Evolutionary conservation across 2,888 invertebrate species (phyloP), one percentile per base, ranked within the genome.

Genomic region (Megastigmus dorsalis): DNA sequence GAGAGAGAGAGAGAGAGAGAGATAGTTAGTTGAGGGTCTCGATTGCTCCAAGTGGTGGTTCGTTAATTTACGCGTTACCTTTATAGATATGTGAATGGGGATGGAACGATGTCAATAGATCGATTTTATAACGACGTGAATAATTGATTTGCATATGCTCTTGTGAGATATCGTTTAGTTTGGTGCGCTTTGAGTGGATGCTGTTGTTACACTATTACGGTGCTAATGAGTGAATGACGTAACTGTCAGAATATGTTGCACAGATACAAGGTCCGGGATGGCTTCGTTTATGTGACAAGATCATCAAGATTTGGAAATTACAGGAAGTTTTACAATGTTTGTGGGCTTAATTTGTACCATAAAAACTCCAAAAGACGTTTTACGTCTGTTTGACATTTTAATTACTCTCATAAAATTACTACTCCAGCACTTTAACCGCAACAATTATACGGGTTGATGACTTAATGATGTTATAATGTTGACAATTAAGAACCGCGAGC

Each of bases 11-110:
- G n/a, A n/a, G n/a, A n/a, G n/a, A 15, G 41, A 36, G 72, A 28
- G 43, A 43, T 13, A 43, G 41, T 5, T 41, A 38, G 26, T 30
- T 41, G 43, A 26, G 55, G 52, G 33, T 20, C 63, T 41, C 70
- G 68, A 52, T 66, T 57, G 30, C 67, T 69, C n/a, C 65, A 65
- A 57, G 65, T 69, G 52, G 45, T 26, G 66, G 66, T 66, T 66
- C 75, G 75, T 75, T 75, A 75, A 75, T 66, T 68, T 62, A 41
- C 48, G 41, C 30, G 50, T 2, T 54, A 3, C 20, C 1, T 18
- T 10, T 15, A 38, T 30, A 5, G 5, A 13, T 10, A 13, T 4
- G 45, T 2, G 13, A 15, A 30, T 5, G 28, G 30, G 1, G 6
- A 36, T 30, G 52, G 43, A 41, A 57, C 28, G 23, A 9, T 52